Percentiles rank a stretch among this genome's conserved stretches.
These are phyloP conservation scores for Candidula unifasciata DNA, from an alignment of 2,888 invertebrate genomes.

Conservation along the genomic window DNA sequence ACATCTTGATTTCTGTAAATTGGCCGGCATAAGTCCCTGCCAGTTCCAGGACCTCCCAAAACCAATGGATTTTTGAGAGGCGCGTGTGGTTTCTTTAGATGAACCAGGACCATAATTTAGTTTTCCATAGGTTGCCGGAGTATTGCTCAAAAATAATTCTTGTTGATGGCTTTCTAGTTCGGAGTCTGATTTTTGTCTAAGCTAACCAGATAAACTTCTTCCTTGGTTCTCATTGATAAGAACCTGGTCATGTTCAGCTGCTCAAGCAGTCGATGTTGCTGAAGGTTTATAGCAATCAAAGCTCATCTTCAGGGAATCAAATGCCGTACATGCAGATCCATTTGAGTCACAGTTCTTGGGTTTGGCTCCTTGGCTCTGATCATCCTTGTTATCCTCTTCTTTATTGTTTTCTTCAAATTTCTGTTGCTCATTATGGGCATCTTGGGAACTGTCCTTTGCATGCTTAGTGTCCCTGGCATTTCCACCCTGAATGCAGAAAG, in stretches of 20 bases:
- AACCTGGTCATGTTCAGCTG: background rate
- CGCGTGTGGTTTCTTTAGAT: background rate
- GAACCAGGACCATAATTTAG: background rate
- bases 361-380: background rate
- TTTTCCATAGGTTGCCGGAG: background rate
- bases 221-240: background rate
- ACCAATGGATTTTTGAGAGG: background rate
- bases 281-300: slow-evolving; percentile 47
- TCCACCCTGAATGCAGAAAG: too few relatives aligned
- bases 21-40: background rate
- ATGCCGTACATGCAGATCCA: background rate
- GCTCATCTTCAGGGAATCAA: background rate
- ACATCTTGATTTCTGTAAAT: background rate
- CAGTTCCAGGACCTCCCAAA: background rate
- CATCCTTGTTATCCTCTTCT: background rate
- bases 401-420: background rate
- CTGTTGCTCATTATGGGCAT: background rate
- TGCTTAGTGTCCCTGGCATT: too few relatives aligned
- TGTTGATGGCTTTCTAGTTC: background rate
- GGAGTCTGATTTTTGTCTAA: background rate
- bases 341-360: background rate
- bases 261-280: background rate
- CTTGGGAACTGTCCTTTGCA: background rate
- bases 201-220: background rate
- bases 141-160: background rate